These are phyloP conservation scores for Phocoena sinus DNA, from an alignment of 2,113 vertebrate species.

Conservation along the genomic window DNA sequence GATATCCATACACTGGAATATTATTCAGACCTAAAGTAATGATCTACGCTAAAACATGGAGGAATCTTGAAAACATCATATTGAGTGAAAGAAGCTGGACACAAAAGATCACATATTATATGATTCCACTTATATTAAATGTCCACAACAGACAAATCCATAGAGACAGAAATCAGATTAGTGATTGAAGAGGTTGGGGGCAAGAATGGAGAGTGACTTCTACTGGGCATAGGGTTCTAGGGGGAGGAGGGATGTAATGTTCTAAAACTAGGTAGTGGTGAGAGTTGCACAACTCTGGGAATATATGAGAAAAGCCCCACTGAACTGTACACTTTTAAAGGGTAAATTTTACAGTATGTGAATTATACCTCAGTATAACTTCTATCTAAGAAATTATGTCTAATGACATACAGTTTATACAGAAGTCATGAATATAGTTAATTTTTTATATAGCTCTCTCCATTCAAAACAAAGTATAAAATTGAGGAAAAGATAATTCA, in stretches of 20 bases:
- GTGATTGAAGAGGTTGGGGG: background rate
- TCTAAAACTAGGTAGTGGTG: background rate
- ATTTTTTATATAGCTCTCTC: background rate
- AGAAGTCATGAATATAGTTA: background rate
- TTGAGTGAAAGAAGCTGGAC: background rate
- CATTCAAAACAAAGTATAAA: background rate
- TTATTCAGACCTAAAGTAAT: background rate
- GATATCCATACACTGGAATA: background rate
- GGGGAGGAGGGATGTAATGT: background rate
- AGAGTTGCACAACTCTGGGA: background rate
- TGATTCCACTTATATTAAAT: background rate
- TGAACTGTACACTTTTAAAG: background rate
- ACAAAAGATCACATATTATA: background rate
- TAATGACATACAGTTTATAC: background rate
- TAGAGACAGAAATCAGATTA: background rate
- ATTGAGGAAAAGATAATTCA: background rate
- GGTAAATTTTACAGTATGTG: background rate
- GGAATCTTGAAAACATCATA: background rate
- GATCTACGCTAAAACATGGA: background rate
- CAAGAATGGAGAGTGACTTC: background rate
- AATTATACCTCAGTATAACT: background rate
- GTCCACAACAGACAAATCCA: background rate
- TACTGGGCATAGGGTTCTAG: background rate
- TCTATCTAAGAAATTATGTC: background rate
- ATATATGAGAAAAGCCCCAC: background rate